Conservation (phyloP, 2,888 invertebrate genomes). For the Malacosoma neustria region DNA sequence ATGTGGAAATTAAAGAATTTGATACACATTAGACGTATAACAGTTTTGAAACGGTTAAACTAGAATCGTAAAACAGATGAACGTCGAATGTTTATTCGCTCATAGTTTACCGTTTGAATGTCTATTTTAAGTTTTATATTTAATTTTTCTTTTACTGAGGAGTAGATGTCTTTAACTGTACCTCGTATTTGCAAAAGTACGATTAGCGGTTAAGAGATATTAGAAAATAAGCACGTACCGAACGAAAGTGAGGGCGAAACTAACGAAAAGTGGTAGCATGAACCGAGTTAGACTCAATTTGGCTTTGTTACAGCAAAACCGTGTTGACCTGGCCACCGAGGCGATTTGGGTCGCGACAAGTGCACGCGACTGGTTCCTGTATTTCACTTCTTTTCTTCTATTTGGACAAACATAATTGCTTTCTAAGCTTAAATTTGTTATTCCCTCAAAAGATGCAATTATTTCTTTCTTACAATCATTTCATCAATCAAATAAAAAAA, state of each 20-base stretch:
- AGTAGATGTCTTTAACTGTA: neutral
- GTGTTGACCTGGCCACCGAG: conserved; percentile 29
- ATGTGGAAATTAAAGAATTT: neutral
- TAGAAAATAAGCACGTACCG: conserved; percentile 38
- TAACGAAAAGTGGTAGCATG: conserved; percentile 43
- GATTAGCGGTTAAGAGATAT: conserved; percentile 19
- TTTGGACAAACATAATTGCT: neutral
- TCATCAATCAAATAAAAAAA: neutral
- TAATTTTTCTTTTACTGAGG: neutral
- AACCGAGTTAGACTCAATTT: conserved; percentile 21
- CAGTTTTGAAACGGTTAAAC: neutral
- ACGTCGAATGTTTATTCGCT: neutral
- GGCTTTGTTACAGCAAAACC: conserved; percentile 52
- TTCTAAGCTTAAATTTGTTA: no score
- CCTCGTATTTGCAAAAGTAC: neutral
- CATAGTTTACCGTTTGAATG: neutral
- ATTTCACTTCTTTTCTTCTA: neutral
- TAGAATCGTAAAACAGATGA: neutral
- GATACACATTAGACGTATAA: neutral
- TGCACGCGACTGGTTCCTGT: conserved; percentile 31
- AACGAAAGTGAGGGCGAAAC: conserved; percentile 68
- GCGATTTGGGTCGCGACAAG: conserved; percentile 63
- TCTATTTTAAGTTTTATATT: neutral
- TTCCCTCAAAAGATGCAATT: neutral
- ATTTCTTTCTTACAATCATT: neutral